Percentiles rank a stretch among this genome's conserved stretches.
These are phyloP conservation scores for Hofmannophila pseudospretella DNA, from an alignment of 2,888 invertebrate species.

Conservation along the genomic window DNA sequence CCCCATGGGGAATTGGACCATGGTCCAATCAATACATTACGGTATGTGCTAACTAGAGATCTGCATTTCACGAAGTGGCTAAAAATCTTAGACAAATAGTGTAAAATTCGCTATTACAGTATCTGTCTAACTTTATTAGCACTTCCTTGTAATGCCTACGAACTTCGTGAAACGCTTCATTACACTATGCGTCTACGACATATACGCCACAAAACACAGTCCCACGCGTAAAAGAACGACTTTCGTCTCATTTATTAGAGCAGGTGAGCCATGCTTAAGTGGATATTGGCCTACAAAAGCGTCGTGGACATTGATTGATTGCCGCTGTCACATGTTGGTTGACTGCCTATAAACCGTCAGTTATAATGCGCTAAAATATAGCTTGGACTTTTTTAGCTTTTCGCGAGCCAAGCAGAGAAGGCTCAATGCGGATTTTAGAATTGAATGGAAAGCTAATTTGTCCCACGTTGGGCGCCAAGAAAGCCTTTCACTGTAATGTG, in stretches of 20 bases:
- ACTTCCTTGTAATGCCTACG: no score
- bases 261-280: constrained; percentile 45
- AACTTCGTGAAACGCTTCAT: no score
- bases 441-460: not conserved
- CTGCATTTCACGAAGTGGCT: no score
- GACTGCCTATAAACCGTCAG: constrained; percentile 7
- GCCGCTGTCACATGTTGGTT: constrained; percentile 25
- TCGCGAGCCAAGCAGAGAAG: not conserved
- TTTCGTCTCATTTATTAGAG: constrained; percentile 37
- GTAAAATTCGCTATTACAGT: no score
- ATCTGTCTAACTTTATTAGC: no score
- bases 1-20: no score
- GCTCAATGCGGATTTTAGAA: not conserved
- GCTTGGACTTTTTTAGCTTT: not conserved
- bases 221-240: constrained; percentile 20
- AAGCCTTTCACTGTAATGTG: not conserved
- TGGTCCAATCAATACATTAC: no score
- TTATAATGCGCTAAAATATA: constrained; percentile 4
- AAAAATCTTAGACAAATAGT: no score
- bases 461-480: constrained; percentile 27
- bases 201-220: constrained; percentile 5
- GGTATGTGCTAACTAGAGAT: no score
- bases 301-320: constrained; percentile 52
- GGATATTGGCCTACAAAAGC: constrained; percentile 52
- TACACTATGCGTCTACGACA: no score